Base-by-base conservation (phyloP, 2,797 vertebrate genomes). In the Chanos chanos region DNA sequence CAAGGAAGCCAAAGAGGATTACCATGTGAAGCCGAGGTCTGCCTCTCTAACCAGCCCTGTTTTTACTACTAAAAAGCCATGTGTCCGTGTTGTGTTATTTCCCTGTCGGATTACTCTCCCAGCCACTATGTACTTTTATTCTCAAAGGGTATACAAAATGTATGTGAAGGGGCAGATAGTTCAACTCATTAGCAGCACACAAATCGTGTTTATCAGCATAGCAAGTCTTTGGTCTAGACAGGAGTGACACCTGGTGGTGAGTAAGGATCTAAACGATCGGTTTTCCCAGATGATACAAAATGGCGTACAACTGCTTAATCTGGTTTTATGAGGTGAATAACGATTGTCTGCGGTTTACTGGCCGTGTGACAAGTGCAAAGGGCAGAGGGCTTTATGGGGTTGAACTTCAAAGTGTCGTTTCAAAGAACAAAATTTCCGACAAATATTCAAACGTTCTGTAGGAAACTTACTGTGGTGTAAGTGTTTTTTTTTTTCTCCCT, bases 1-100 rank as follows among this genome's bases (percentile, higher is more conserved):
- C 77, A 77, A 84, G 88, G 82, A 85, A 84, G 64, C 74, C 73
- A 87, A 89, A 91, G 85, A 87, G 73, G 86, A 85, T 90, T 90
- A 76, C 19, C 9, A 41, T 19, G 54, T 40, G 52, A 44, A 56
- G 45, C 53, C 40, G 57, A 37, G 50, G 30, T 19, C 39, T 48
- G 36, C 33, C 8, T 5, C 10, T 45, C n/a, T n/a, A n/a, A n/a
- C n/a, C n/a, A n/a, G n/a, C n/a, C 18, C 1, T 7, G 18, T 24
- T 56, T 5, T 18, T 10, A 12, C 44, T 24, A 7, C 4, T 22
- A 8, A 7, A 9, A 3, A 36, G 31, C 7, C 15, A 4, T 13
- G 16, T 21, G 3, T 53, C 55, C 13, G 7, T 27, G 5, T 48
- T 5, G 4, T 22, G 40, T 47, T 18, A 24, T 51, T 53, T 16